Evolutionary conservation across 2,797 vertebrate species (phyloP).

Genomic region (Morelia viridis): DNA sequence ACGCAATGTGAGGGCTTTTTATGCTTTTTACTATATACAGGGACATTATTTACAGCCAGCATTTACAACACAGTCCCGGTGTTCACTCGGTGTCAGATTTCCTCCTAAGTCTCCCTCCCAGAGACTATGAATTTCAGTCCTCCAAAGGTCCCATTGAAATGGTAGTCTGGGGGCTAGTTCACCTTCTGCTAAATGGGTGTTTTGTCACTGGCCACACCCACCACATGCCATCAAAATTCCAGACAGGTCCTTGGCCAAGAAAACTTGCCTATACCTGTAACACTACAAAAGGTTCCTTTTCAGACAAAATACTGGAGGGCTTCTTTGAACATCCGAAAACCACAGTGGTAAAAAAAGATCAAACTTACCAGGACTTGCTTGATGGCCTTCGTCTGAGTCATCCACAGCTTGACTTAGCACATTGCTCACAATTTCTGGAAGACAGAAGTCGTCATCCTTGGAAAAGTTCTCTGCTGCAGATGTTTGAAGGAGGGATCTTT

Average conservation of each 20-base stretch:
- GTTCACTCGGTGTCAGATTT: background rate
- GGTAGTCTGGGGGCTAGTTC: too few species aligned
- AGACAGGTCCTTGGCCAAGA: background rate
- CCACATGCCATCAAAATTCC: background rate
- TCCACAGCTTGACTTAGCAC: conserved; percentile 78
- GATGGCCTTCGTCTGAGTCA: conserved; percentile 62
- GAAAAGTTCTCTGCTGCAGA: conserved; percentile 42
- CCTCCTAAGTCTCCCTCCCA: background rate
- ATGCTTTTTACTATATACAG: background rate
- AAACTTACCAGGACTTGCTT: conserved; percentile 58
- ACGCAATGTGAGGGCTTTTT: background rate
- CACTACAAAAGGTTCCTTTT: background rate
- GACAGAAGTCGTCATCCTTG: conserved; percentile 60
- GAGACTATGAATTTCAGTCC: background rate
- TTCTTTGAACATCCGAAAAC: background rate
- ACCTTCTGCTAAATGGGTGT: background rate
- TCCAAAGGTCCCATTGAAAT: background rate
- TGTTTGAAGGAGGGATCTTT: conserved; percentile 44
- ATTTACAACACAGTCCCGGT: background rate
- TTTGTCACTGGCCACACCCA: background rate
- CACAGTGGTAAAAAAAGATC: background rate
- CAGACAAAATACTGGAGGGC: too few species aligned
- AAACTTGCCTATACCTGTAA: background rate
- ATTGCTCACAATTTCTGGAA: conserved; percentile 79
- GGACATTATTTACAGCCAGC: background rate